These are phyloP conservation scores for Xerus rutilus DNA, from an alignment of 2,797 vertebrate genomes.

Conservation along the genomic window DNA sequence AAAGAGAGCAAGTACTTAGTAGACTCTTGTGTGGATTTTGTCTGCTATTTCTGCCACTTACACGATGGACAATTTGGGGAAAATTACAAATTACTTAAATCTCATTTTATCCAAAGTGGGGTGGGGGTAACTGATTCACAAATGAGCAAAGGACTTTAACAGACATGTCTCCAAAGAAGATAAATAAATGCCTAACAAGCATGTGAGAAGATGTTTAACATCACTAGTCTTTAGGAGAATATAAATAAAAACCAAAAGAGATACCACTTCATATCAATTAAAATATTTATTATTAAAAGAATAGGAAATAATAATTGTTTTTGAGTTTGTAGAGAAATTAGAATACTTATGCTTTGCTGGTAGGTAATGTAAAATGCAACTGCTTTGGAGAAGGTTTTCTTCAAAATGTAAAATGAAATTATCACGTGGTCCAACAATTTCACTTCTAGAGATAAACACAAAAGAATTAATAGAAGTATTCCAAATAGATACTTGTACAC, in stretches of 20 bases:
- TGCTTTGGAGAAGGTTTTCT: background rate
- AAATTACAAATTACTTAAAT: conserved; percentile 34
- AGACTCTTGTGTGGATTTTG: background rate
- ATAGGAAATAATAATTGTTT: background rate
- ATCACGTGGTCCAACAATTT: background rate
- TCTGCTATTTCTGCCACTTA: background rate
- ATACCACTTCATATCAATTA: background rate
- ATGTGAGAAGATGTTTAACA: background rate
- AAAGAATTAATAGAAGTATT: background rate
- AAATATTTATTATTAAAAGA: background rate
- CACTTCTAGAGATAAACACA: background rate
- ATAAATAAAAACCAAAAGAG: background rate
- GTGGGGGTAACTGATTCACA: background rate
- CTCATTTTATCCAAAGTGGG: background rate
- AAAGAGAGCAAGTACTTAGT: background rate
- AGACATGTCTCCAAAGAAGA: background rate
- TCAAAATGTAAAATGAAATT: background rate
- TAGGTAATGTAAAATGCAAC: background rate
- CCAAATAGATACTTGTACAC: background rate
- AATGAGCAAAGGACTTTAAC: background rate
- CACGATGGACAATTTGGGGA: background rate
- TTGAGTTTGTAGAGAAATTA: background rate
- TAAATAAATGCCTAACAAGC: background rate
- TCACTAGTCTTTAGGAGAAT: background rate
- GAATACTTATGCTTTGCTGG: background rate